A percentile compares a stretch with the other conserved stretches of the same genome.
phyloP scores from a whole-genome alignment of 2,113 vertebrate species.

The Colossoma macropomum region DNA sequence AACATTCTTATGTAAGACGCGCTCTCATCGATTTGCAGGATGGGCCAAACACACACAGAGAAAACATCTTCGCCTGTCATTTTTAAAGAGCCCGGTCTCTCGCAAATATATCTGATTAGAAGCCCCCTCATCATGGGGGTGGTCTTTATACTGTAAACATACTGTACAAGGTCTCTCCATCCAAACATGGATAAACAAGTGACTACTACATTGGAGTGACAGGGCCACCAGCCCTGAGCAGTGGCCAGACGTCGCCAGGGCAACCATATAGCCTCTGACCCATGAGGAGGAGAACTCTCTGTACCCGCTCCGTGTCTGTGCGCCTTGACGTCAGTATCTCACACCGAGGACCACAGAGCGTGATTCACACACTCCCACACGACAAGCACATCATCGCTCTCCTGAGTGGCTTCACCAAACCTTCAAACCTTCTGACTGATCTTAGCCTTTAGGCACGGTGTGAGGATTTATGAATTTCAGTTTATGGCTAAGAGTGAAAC shows the following conservation, averaged over 20 bases:
- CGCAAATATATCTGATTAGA: no score
- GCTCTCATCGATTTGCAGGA: no score
- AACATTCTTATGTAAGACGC: no score
- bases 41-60: no score
- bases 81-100: no score
- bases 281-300: neutral
- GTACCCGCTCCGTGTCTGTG: neutral
- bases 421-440: neutral
- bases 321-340: conserved; percentile 1
- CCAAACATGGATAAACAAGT: no score
- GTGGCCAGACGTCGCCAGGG: neutral
- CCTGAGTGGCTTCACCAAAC: neutral
- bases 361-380: neutral
- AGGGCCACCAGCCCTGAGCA: neutral
- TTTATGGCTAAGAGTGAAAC: neutral
- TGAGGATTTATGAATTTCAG: neutral
- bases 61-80: no score
- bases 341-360: conserved; percentile 5
- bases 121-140: no score
- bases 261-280: conserved; percentile 1
- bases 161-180: no score
- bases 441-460: neutral
- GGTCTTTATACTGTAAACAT: no score
- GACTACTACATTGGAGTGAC: neutral
- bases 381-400: neutral